These are phyloP conservation scores for Bombyx huttoni DNA, from an alignment of 2,888 invertebrate genomes.

Conservation along the genomic window DNA sequence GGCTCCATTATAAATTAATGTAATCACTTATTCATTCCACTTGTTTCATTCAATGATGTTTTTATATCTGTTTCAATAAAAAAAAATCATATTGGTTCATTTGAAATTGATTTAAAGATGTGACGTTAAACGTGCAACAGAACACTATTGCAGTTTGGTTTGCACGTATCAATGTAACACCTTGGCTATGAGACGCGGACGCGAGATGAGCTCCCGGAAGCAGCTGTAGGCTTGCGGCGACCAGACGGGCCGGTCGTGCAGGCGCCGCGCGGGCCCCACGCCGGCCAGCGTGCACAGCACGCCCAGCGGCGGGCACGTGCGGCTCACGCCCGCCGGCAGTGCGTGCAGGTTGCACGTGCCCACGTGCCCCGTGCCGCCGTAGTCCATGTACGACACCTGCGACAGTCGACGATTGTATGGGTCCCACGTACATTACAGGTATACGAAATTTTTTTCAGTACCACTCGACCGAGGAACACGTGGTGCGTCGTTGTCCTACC, in stretches of 20 bases:
- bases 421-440: background rate
- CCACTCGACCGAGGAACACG: no score
- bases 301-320: conserved; percentile 1
- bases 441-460: no score
- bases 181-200: conserved; percentile 53
- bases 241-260: conserved; percentile 76
- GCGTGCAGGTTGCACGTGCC: conserved; percentile 50
- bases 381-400: conserved; percentile 86
- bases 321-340: conserved; percentile 28
- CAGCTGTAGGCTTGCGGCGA: conserved; percentile 71
- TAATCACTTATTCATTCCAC: no score
- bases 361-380: conserved; percentile 75
- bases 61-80: no score
- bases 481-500: conserved; percentile 19
- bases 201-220: conserved; percentile 44
- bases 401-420: conserved; percentile 5
- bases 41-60: no score
- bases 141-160: background rate
- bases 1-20: no score
- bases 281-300: conserved; percentile 80
- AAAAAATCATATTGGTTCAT: no score
- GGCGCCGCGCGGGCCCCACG: conserved; percentile 77
- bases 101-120: no score
- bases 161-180: conserved; percentile 20
- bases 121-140: no score